These are phyloP conservation scores for Taphrorychus bicolor DNA, from an alignment of 2,888 invertebrate species.

Conservation along the genomic window DNA sequence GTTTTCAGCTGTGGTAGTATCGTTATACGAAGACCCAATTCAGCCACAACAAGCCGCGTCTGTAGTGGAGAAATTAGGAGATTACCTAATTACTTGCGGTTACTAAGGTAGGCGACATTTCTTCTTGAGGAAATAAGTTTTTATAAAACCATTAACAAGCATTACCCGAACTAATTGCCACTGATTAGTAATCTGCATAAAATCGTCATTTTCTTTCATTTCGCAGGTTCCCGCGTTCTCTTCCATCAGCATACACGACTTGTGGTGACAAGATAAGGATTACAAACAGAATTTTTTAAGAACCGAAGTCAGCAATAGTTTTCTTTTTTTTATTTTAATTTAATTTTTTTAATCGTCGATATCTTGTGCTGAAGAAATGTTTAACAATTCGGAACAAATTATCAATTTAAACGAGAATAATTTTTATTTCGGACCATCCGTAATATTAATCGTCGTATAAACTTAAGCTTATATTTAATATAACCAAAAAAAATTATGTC, in stretches of 20 bases:
- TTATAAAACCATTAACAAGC: too few species aligned
- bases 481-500: neutral
- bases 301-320: conserved; percentile 58
- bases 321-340: conserved; percentile 10
- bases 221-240: conserved; percentile 59
- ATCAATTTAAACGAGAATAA: too few species aligned
- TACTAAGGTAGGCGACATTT: conserved; percentile 71
- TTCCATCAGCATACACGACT: conserved; percentile 57
- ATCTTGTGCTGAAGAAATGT: conserved; percentile 47
- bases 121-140: too few species aligned
- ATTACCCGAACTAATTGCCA: too few species aligned
- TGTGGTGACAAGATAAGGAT: conserved; percentile 55
- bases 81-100: conserved; percentile 96
- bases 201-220: conserved; percentile 25
- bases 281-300: conserved; percentile 56
- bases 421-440: conserved; percentile 25
- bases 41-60: conserved; percentile 97
- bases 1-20: conserved; percentile 89
- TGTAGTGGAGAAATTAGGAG: conserved; percentile 96
- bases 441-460: conserved; percentile 30
- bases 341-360: neutral
- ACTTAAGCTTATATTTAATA: conserved; percentile 14
- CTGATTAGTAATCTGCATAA: neutral
- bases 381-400: conserved; percentile 43
- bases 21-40: conserved; percentile 94